Conservation (phyloP, 2,113 vertebrate genomes). For the Sebastes schlegelii region DNA sequence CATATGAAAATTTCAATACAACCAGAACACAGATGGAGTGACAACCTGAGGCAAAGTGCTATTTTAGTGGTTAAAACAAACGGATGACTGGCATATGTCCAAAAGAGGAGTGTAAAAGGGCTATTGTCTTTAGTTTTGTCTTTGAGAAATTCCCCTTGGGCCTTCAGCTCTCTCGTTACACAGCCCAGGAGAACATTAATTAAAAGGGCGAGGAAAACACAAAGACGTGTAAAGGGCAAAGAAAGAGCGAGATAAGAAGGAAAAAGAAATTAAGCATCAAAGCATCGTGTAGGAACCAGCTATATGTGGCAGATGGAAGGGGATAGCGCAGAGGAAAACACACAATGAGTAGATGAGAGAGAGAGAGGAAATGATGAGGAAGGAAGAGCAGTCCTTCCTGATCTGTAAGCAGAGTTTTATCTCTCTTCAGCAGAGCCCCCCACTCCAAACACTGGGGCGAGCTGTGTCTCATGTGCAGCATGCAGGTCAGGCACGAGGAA, state of each 20-base stretch:
- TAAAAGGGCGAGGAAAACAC: slow-evolving; percentile 51
- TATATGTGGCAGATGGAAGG: slow-evolving; percentile 2
- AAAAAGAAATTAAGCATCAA: slow-evolving; percentile 36
- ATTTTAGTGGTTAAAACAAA: slow-evolving; percentile 38
- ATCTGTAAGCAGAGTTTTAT: slow-evolving; percentile 66
- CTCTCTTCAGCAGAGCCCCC: slow-evolving; percentile 45
- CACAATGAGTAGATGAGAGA: slow-evolving; percentile 24
- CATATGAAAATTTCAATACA: slow-evolving; percentile 27
- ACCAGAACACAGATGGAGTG: background rate
- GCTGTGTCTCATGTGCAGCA: background rate
- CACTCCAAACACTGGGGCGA: slow-evolving; percentile 20
- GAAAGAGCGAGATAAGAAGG: slow-evolving; percentile 30
- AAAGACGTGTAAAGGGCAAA: slow-evolving; percentile 33
- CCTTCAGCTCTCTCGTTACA: slow-evolving; percentile 38
- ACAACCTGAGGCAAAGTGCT: slow-evolving; percentile 18
- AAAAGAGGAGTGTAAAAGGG: background rate
- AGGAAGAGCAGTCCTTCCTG: slow-evolving; percentile 61
- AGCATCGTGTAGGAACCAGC: slow-evolving; percentile 8
- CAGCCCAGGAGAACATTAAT: slow-evolving; percentile 39
- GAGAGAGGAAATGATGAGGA: slow-evolving; percentile 52
- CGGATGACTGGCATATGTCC: slow-evolving; percentile 13
- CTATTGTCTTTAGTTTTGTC: slow-evolving; percentile 48
- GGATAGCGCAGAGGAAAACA: slow-evolving; percentile 20
- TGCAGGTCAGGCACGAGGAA: slow-evolving; percentile 27
- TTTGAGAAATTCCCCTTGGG: slow-evolving; percentile 32